Evolutionary conservation across 2,113 vertebrate species (phyloP).

Genomic region (Ploceus nigricollis): DNA sequence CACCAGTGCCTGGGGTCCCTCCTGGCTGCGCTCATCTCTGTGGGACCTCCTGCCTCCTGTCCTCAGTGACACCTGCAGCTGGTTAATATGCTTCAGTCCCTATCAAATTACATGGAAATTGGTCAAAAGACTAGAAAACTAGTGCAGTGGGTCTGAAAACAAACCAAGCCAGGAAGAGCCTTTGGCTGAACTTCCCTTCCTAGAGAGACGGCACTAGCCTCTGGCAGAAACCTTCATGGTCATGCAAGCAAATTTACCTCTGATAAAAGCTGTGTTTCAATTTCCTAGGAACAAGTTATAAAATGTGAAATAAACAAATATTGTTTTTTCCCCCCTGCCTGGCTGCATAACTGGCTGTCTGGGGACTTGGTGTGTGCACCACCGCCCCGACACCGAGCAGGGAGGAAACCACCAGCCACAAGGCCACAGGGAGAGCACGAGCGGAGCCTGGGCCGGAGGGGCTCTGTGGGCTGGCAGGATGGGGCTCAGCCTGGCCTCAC

Average conservation of each 20-base stretch:
- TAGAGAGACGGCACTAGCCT: neutral
- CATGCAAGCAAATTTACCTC: neutral
- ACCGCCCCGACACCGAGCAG: rapidly evolving
- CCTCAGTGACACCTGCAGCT: neutral
- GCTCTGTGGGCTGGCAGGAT: rapidly evolving
- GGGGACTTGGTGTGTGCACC: neutral
- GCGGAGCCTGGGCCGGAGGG: rapidly evolving
- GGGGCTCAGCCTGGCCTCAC: rapidly evolving
- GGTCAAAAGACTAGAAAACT: neutral
- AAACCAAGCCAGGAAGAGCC: neutral
- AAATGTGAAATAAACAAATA: neutral
- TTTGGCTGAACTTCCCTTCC: neutral
- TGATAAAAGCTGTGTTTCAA: neutral
- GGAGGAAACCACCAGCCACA: neutral
- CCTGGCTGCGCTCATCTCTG: rapidly evolving
- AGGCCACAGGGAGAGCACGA: neutral
- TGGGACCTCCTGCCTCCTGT: neutral
- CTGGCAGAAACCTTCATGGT: neutral
- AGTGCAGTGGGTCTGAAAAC: neutral
- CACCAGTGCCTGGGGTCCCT: neutral
- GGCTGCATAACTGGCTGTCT: rapidly evolving
- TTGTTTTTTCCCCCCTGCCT: rapidly evolving
- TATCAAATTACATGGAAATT: neutral
- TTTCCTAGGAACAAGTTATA: neutral
- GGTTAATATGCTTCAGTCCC: neutral